phyloP scores from a whole-genome alignment of 2,888 invertebrate genomes.

The Micoletzkya japonica region DNA sequence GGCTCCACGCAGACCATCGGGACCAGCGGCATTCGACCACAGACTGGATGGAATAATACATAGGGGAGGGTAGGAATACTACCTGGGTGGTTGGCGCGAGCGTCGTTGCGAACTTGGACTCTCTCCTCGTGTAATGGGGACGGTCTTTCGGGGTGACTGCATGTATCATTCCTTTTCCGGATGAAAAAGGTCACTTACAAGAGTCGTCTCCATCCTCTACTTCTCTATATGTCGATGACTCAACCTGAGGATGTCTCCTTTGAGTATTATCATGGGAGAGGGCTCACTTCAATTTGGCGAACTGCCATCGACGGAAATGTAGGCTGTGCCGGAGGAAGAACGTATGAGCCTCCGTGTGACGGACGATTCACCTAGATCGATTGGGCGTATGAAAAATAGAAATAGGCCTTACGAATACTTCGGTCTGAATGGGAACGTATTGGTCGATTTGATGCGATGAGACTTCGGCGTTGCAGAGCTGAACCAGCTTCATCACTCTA shows the following conservation, averaged over 20 bases:
- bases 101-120: too few relatives aligned
- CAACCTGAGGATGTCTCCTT: constrained; percentile 11
- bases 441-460: constrained; percentile 5
- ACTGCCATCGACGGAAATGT: background rate
- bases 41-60: constrained; percentile 29
- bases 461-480: background rate
- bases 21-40: constrained; percentile 51
- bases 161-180: too few relatives aligned
- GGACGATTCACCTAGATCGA: background rate
- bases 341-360: background rate
- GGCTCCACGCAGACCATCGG: constrained; percentile 46
- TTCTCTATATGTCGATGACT: constrained; percentile 9
- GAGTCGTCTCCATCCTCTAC: too few relatives aligned
- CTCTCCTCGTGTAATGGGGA: too few relatives aligned
- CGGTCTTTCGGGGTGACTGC: too few relatives aligned
- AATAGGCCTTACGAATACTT: constrained; percentile 5
- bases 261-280: background rate
- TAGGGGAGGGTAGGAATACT: background rate
- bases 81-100: background rate
- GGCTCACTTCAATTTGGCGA: constrained; percentile 11
- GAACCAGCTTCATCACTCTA: background rate
- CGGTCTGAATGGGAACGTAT: constrained; percentile 16
- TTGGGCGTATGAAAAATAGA: too few relatives aligned
- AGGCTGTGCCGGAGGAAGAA: background rate
- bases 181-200: background rate